phyloP scores from a whole-genome alignment of 2,888 invertebrate species.

The Crossocerus cetratus region DNA sequence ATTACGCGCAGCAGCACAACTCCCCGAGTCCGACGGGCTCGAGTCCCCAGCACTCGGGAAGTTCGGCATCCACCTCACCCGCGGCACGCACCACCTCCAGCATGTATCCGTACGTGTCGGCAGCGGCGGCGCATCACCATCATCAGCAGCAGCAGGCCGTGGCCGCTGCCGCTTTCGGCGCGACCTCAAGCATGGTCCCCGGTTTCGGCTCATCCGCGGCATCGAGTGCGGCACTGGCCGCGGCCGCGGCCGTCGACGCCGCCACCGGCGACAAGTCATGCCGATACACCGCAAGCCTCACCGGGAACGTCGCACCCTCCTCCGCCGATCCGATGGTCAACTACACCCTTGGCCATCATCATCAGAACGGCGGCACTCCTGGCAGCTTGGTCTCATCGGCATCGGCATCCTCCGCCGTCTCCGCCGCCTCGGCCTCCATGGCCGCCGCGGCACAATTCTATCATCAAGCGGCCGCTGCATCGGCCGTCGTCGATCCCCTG shows the following conservation, averaged over 20 bases:
- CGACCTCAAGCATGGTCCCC: constrained; percentile 82
- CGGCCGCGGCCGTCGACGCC: constrained; percentile 83
- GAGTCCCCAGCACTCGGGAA: constrained; percentile 84
- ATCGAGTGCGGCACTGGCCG: constrained; percentile 79
- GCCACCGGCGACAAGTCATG: constrained; percentile 87
- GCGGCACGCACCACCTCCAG: constrained; percentile 82
- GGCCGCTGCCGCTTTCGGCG: constrained; percentile 82
- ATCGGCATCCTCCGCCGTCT: constrained; percentile 83
- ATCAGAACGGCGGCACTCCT: constrained; percentile 81
- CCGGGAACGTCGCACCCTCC: constrained; percentile 80
- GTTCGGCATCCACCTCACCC: constrained; percentile 82
- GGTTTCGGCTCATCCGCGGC: constrained; percentile 80
- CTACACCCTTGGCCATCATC: constrained; percentile 86
- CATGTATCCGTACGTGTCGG: constrained; percentile 96
- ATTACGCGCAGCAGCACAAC: constrained; percentile 80
- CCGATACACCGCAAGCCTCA: constrained; percentile 85
- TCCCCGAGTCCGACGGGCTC: constrained; percentile 83
- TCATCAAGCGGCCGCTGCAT: constrained; percentile 88
- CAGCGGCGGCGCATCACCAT: constrained; percentile 82
- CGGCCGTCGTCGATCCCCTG: constrained; percentile 89
- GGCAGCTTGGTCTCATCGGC: constrained; percentile 75
- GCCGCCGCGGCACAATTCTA: constrained; percentile 91
- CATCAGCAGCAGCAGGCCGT: constrained; percentile 85
- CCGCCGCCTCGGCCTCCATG: constrained; percentile 83
- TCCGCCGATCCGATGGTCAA: constrained; percentile 88